Percentiles rank a stretch among this genome's conserved stretches.
These are phyloP conservation scores for Xenopus petersii DNA, from an alignment of 2,797 vertebrate genomes.

Conservation along the genomic window DNA sequence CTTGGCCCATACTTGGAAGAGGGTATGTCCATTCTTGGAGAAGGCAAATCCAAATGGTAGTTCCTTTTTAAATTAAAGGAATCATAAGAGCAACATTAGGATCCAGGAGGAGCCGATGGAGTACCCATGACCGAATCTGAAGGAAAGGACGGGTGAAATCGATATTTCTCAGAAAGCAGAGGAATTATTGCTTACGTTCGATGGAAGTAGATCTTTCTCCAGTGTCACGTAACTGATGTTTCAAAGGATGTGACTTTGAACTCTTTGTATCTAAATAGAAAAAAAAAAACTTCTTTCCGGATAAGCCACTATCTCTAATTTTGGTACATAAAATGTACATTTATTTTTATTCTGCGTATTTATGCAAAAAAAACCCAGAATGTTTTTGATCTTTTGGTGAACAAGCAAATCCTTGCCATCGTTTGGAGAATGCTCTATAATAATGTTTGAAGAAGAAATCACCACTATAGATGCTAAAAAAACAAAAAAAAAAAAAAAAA, in stretches of 20 bases:
- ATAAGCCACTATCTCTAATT: slow-evolving; percentile 26
- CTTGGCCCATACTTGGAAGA: background rate
- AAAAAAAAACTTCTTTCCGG: background rate
- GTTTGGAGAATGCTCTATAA: background rate
- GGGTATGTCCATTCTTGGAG: background rate
- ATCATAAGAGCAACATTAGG: background rate
- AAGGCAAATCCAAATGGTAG: background rate
- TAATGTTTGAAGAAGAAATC: slow-evolving; percentile 1
- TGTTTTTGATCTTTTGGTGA: slow-evolving; percentile 11
- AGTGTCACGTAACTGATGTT: too few relatives aligned
- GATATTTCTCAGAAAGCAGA: background rate
- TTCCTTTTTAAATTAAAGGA: background rate
- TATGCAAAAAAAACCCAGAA: slow-evolving; percentile 9
- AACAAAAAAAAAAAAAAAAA: too few relatives aligned
- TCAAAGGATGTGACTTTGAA: too few relatives aligned
- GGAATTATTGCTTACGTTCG: background rate
- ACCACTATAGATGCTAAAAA: slow-evolving; percentile 26
- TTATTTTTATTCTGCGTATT: slow-evolving; percentile 16
- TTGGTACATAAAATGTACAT: slow-evolving; percentile 38
- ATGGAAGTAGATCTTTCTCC: background rate
- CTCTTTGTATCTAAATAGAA: background rate
- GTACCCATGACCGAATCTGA: background rate
- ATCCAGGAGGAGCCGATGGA: background rate
- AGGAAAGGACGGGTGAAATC: background rate
- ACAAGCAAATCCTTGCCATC: background rate